Evolutionary conservation across 1,140 invertebrate species (phyloP).

Genomic region (Pachypeltis micranthus): DNA sequence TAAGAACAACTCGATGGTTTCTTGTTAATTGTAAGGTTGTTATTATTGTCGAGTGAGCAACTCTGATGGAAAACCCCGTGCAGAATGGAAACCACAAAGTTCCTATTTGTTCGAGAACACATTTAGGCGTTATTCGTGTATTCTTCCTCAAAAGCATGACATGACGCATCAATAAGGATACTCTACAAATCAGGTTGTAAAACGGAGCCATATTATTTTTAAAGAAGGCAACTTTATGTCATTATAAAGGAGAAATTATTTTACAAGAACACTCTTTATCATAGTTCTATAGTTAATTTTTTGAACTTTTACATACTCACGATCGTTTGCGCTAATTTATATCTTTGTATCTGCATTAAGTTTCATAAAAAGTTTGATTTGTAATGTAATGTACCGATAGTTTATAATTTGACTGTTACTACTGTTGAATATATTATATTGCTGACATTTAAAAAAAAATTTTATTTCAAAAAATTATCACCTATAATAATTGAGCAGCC

Average conservation of each 20-base stretch:
- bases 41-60: too few relatives aligned
- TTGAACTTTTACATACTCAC: not conserved
- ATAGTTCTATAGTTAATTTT: not conserved
- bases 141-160: too few relatives aligned
- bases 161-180: not conserved
- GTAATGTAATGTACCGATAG: not conserved
- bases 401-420: slow-evolving; percentile 3
- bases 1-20: too few relatives aligned
- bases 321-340: not conserved
- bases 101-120: too few relatives aligned
- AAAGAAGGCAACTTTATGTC: not conserved
- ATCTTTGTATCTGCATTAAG: not conserved
- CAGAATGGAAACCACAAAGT: too few relatives aligned
- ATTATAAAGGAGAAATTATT: not conserved
- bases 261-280: not conserved
- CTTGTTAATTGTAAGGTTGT: too few relatives aligned
- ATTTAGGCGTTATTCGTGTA: too few relatives aligned
- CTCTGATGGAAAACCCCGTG: too few relatives aligned
- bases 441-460: too few relatives aligned
- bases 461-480: too few relatives aligned
- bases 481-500: too few relatives aligned
- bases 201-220: not conserved
- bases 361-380: not conserved
- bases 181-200: not conserved
- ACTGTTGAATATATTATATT: slow-evolving; percentile 2